Conservation (phyloP, 1,140 invertebrate species). For the Drosophila littoralis region DNA sequence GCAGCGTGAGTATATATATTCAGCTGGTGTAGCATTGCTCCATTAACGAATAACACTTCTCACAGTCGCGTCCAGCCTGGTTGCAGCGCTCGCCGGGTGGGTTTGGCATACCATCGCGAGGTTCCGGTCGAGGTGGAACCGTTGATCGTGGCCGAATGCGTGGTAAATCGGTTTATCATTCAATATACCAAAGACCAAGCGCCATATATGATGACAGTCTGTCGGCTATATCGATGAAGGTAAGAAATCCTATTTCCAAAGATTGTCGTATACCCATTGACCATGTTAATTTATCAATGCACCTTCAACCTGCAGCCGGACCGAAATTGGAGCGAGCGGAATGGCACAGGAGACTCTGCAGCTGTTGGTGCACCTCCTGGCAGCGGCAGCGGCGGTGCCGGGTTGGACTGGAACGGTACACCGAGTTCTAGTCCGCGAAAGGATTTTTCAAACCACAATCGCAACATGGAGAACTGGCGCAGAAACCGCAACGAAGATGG, state of each 20-base stretch:
- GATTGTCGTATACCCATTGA: not conserved
- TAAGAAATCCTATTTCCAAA: constrained; percentile 7
- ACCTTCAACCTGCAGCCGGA: constrained; percentile 42
- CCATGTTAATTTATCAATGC: not conserved
- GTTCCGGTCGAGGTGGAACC: constrained; percentile 86
- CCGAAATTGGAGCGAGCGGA: constrained; percentile 87
- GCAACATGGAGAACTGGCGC: constrained; percentile 88
- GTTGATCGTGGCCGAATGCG: constrained; percentile 87
- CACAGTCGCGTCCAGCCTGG: constrained; percentile 85
- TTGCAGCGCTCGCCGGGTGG: constrained; percentile 85
- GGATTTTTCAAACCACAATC: constrained; percentile 86
- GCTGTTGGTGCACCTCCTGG: constrained; percentile 66
- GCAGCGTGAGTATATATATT: constrained; percentile 44
- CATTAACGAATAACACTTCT: not conserved
- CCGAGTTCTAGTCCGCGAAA: constrained; percentile 86
- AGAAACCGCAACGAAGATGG: constrained; percentile 86
- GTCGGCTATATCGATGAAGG: constrained; percentile 54
- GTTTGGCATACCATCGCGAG: constrained; percentile 70
- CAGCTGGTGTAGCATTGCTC: not conserved
- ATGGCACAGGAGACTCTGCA: constrained; percentile 85
- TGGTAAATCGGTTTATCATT: constrained; percentile 85
- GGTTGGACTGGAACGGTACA: constrained; percentile 86
- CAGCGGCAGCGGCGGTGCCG: not conserved
- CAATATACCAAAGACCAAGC: constrained; percentile 76
- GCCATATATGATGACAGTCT: constrained; percentile 72